These are phyloP conservation scores for Ips nitidus DNA, from an alignment of 1,140 invertebrate species.

Conservation along the genomic window DNA sequence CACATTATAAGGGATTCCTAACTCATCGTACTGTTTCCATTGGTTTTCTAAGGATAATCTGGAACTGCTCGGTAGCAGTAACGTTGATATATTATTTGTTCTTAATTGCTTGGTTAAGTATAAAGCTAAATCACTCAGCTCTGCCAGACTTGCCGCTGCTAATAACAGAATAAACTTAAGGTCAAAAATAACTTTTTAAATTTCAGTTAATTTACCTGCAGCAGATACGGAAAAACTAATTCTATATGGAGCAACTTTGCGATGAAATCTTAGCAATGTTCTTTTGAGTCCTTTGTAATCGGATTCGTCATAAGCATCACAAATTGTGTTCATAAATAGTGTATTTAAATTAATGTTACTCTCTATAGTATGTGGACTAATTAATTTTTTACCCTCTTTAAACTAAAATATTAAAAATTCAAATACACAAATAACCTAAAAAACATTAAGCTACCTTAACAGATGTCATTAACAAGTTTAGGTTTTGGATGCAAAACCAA, in stretches of 20 bases:
- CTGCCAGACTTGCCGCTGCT: conserved; percentile 38
- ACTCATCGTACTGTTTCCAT: conserved; percentile 51
- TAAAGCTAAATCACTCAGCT: conserved; percentile 56
- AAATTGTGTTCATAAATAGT: conserved; percentile 62
- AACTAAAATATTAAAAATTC: conserved; percentile 49
- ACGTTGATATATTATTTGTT: conserved; percentile 54
- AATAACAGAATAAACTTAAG: conserved; percentile 32
- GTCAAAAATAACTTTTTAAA: not conserved
- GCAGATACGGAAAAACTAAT: conserved; percentile 59
- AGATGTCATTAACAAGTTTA: not conserved
- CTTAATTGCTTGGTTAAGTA: conserved; percentile 58
- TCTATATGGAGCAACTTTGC: conserved; percentile 74
- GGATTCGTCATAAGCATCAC: conserved; percentile 60
- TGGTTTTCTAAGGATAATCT: conserved; percentile 40
- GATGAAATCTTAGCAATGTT: conserved; percentile 62
- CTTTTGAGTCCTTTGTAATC: conserved; percentile 44
- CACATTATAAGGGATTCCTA: conserved; percentile 70
- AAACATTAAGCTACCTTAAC: conserved; percentile 31
- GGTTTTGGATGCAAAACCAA: conserved; percentile 24
- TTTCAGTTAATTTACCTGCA: conserved; percentile 45
- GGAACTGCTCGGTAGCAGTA: conserved; percentile 43
- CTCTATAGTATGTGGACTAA: conserved; percentile 50
- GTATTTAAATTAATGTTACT: conserved; percentile 61
- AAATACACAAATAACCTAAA: not conserved
- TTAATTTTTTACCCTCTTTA: conserved; percentile 51